Conservation (phyloP, 2,888 invertebrate genomes). For the Choristoneura rosaceana region DNA sequence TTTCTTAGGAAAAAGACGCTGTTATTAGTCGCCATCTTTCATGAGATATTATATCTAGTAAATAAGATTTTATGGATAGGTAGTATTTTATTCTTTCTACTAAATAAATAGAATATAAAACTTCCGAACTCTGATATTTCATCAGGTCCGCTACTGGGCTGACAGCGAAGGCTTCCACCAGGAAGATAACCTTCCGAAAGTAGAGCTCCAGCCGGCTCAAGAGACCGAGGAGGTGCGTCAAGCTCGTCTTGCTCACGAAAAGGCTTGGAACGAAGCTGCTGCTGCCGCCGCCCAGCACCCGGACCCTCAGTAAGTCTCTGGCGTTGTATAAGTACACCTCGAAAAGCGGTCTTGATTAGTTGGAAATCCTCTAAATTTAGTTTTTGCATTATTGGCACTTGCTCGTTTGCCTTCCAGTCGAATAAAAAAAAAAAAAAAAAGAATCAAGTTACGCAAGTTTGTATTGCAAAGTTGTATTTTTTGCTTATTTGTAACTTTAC, state of each 20-base stretch:
- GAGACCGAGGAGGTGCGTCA: conserved; percentile 89
- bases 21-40: no score
- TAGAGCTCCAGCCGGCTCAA: conserved; percentile 86
- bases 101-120: neutral
- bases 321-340: neutral
- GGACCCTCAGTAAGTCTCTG: conserved; percentile 60
- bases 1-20: no score
- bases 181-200: conserved; percentile 89
- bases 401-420: no score
- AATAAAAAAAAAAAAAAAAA: no score
- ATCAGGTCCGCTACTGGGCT: conserved; percentile 89
- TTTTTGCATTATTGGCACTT: no score
- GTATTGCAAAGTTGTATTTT: no score
- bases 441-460: no score
- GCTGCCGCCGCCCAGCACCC: conserved; percentile 70
- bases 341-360: neutral
- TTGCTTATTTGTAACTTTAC: no score
- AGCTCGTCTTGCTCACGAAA: conserved; percentile 89
- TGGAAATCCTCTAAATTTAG: neutral
- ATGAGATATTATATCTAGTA: no score
- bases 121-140: conserved; percentile 6
- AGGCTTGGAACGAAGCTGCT: conserved; percentile 88
- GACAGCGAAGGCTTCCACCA: conserved; percentile 92
- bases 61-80: no score
- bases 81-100: no score